phyloP scores from a whole-genome alignment of 2,888 invertebrate species.

The Malthinus flaveolus region DNA sequence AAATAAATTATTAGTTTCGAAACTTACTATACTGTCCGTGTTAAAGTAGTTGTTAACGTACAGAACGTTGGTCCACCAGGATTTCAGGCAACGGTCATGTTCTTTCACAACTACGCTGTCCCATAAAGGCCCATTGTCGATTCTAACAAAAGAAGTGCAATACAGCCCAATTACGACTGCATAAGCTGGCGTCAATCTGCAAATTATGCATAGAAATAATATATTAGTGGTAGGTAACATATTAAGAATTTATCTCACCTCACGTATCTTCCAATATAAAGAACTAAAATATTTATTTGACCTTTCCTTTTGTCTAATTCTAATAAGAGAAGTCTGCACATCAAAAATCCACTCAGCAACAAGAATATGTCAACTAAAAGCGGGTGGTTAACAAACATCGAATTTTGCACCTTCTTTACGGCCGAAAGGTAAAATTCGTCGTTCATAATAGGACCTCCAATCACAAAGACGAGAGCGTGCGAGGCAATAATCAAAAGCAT shows the following conservation, averaged over 20 bases:
- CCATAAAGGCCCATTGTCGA: conserved; percentile 79
- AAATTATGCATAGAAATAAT: conserved; percentile 32
- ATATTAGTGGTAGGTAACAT: background rate
- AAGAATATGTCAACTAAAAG: conserved; percentile 75
- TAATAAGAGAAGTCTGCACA: conserved; percentile 66
- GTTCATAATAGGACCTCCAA: conserved; percentile 70
- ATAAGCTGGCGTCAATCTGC: conserved; percentile 75
- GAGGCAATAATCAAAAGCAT: conserved; percentile 71
- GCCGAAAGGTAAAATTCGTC: conserved; percentile 66
- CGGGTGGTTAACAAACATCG: conserved; percentile 68
- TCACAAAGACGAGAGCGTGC: conserved; percentile 67
- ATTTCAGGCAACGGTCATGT: conserved; percentile 64
- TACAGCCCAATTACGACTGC: conserved; percentile 72
- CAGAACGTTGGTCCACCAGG: conserved; percentile 76
- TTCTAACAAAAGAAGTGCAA: conserved; percentile 69
- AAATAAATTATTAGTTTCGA: conserved; percentile 3
- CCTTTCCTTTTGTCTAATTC: conserved; percentile 70
- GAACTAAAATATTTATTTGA: conserved; percentile 62
- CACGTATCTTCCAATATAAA: conserved; percentile 69
- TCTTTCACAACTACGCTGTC: conserved; percentile 59
- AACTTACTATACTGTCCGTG: conserved; percentile 62
- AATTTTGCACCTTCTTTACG: conserved; percentile 60
- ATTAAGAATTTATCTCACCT: conserved; percentile 55
- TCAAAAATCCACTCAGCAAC: conserved; percentile 71
- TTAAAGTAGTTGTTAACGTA: conserved; percentile 76